Evolutionary conservation across 2,888 invertebrate species (phyloP).

Genomic region (Phytoseiulus persimilis): DNA sequence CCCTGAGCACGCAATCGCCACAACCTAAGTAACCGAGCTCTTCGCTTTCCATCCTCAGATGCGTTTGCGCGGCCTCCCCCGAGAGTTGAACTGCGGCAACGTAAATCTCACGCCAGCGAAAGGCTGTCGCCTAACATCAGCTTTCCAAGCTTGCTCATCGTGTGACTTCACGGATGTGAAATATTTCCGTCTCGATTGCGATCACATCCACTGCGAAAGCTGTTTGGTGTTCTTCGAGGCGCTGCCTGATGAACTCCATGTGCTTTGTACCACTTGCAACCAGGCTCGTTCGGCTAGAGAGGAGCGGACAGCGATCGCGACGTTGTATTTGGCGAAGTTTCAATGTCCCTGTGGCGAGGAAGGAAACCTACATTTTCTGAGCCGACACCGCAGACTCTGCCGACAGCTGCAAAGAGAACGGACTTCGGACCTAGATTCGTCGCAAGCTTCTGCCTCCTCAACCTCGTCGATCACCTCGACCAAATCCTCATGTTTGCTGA

Average conservation of each 20-base stretch:
- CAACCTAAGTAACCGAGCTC: neutral
- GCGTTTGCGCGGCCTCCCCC: constrained; percentile 26
- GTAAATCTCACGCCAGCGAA: neutral
- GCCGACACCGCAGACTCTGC: neutral
- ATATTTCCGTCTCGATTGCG: neutral
- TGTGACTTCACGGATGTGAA: neutral
- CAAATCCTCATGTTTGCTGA: neutral
- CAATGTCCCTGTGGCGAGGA: constrained; percentile 11
- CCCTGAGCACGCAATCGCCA: too few relatives aligned
- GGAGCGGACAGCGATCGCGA: neutral
- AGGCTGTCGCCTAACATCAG: neutral
- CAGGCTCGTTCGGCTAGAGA: neutral
- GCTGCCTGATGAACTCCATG: neutral
- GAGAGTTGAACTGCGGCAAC: constrained; percentile 14
- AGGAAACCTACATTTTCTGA: neutral
- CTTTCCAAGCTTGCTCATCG: neutral
- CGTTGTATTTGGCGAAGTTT: neutral
- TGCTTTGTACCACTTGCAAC: neutral
- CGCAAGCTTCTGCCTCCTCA: neutral
- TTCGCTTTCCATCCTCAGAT: neutral
- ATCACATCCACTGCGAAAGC: constrained; percentile 16
- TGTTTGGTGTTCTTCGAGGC: constrained; percentile 11
- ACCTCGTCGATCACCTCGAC: neutral
- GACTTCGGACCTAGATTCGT: neutral
- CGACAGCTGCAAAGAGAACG: neutral